Base-by-base conservation (phyloP, 2,797 vertebrate genomes). In the Rachycentron canadum region DNA sequence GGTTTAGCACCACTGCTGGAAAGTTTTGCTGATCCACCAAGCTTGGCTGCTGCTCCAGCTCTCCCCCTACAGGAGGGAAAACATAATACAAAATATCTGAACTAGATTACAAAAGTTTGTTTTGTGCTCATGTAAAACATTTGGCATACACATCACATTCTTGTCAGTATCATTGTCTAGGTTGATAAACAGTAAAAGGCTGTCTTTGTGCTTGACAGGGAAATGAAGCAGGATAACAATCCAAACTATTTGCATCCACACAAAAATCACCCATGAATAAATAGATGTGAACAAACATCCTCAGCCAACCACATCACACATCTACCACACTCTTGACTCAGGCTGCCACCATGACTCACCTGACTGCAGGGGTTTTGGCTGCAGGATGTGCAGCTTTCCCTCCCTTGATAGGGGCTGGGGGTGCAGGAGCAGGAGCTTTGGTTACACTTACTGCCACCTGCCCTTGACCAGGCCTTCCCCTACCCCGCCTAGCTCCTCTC, bases 21-120 rank as follows among this genome's bases (percentile, higher is more conserved):
- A 38, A 38, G 61, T 49, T n/a, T 58, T 25, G 40, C n/a, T 12
- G 52, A 53, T 58, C 38, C 74, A 7, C 76, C 78, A 25, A 65
- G 69, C 59, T 49, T 83, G 16, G 34, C 71, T 84, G 84, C 61
- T 78, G 87, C 83, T 85, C 21, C 79, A 79, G 76, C 40, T 81
- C 90, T 83, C 83, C 96, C 93, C 85, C 94, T 95, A 63, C 78
- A 93, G 93, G 92, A 70, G 16, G 73, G 19, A 67, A n/a, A 28
- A 26, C 40, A 52, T 13, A 71, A 60, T 30, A 56, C 71, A 70
- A 28, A 5, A 19, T 7, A 30, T 58, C 32, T 1, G 12, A 69
- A 41, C 28, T 19, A 0, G 4, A 57, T n/a, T 5, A 17, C n/a
- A 23, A 34, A 28, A 26, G 14, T 40, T 8, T 19, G 23, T 21